Conservation (phyloP, 2,888 invertebrate species). For the Luffia ferchaultella region DNA sequence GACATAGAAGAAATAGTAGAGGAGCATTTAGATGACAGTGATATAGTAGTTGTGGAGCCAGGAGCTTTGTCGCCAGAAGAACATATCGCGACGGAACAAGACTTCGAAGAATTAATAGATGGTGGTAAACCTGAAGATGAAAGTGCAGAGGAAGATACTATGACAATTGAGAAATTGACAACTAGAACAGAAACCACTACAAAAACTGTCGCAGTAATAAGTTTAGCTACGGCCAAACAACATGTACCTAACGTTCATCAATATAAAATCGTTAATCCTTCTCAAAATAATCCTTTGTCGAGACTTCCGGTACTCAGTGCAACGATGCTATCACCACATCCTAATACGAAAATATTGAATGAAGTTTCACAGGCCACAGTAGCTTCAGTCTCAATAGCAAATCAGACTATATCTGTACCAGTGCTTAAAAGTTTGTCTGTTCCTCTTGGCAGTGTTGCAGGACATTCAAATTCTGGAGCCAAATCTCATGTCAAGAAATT, state of each 20-base stretch:
- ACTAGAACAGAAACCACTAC: conserved; percentile 60
- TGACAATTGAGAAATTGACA: conserved; percentile 36
- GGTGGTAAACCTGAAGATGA: conserved; percentile 67
- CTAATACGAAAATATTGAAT: conserved; percentile 54
- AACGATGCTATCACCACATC: conserved; percentile 39
- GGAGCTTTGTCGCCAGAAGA: conserved; percentile 69
- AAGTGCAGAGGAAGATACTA: conserved; percentile 30
- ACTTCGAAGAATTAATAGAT: conserved; percentile 72
- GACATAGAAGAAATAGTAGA: conserved; percentile 41
- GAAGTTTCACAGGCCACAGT: conserved; percentile 69
- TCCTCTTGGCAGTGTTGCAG: conserved; percentile 32
- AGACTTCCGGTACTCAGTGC: conserved; percentile 47
- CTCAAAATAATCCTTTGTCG: conserved; percentile 30
- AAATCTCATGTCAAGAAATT: conserved; percentile 43
- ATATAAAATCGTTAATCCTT: conserved; percentile 47
- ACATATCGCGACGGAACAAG: conserved; percentile 70
- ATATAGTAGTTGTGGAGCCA: conserved; percentile 70
- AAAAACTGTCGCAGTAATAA: conserved; percentile 61
- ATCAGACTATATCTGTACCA: conserved; percentile 58
- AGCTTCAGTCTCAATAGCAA: conserved; percentile 59
- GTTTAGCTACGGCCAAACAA: conserved; percentile 51
- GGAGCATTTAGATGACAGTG: conserved; percentile 60
- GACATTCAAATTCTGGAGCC: conserved; percentile 23
- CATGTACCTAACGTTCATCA: conserved; percentile 44
- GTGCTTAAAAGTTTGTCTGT: conserved; percentile 51